Conservation (phyloP, 1,140 invertebrate genomes). For the Lethocerus indicus region DNA sequence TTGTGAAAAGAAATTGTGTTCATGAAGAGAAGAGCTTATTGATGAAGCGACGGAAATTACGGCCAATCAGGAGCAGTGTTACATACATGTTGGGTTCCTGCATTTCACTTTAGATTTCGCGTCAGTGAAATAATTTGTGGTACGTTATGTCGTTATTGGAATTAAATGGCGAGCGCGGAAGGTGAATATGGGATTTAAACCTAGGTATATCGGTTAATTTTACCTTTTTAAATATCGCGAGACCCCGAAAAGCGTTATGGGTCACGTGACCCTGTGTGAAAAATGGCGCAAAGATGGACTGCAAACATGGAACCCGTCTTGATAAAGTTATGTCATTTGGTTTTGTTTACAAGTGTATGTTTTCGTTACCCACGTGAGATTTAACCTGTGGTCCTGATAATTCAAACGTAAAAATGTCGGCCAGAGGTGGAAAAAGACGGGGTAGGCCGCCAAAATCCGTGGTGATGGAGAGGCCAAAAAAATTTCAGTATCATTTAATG, state of each 20-base stretch:
- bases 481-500: conserved; percentile 70
- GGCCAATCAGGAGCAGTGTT: conserved; percentile 15
- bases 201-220: conserved; percentile 26
- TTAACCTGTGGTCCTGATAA: conserved; percentile 23
- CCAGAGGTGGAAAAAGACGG: conserved; percentile 66
- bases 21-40: conserved; percentile 8
- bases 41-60: conserved; percentile 10
- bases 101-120: conserved; percentile 12
- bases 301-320: conserved; percentile 33
- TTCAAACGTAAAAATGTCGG: conserved; percentile 44
- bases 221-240: conserved; percentile 8
- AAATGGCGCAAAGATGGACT: conserved; percentile 40
- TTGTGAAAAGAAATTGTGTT: neutral
- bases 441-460: conserved; percentile 77
- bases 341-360: conserved; percentile 42
- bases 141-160: conserved; percentile 24
- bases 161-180: conserved; percentile 38
- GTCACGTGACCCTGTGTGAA: conserved; percentile 37
- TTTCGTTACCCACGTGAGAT: conserved; percentile 29
- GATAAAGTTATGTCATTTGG: conserved; percentile 35
- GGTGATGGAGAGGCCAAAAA: conserved; percentile 60
- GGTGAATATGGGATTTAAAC: too few species aligned
- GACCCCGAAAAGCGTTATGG: conserved; percentile 8
- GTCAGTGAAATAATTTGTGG: conserved; percentile 17
- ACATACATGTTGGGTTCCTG: conserved; percentile 7